phyloP scores from a whole-genome alignment of 2,797 vertebrate species.

The Labroides dimidiatus region DNA sequence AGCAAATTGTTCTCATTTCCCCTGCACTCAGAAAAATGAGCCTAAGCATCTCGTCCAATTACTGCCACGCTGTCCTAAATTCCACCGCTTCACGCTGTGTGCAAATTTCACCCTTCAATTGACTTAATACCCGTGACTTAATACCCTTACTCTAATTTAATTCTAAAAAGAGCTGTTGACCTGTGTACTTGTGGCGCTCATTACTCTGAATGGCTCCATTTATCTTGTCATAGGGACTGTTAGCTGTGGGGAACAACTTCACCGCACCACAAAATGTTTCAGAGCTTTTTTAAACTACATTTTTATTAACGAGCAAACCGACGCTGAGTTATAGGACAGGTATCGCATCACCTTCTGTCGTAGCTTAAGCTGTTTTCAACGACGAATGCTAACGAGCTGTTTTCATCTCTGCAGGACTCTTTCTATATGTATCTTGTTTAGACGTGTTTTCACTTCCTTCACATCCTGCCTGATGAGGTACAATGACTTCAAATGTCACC shows the following conservation, averaged over 20 bases:
- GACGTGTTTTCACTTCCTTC: conserved; percentile 4
- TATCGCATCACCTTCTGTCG: conserved; percentile 1
- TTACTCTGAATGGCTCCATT: conserved; percentile 59
- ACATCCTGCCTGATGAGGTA: conserved; percentile 17
- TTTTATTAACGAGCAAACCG: conserved; percentile 39
- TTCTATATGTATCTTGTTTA: background rate
- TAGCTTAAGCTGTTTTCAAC: background rate
- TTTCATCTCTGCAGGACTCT: background rate
- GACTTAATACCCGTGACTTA: conserved; percentile 63
- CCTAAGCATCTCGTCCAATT: conserved; percentile 55
- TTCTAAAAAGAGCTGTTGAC: conserved; percentile 66
- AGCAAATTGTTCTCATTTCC: conserved; percentile 36
- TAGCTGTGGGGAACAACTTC: conserved; percentile 32
- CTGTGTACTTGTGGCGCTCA: conserved; percentile 45
- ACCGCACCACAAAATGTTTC: conserved; percentile 37
- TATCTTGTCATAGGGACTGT: conserved; percentile 43
- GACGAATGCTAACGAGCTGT: conserved; percentile 5
- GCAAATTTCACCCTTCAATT: conserved; percentile 66
- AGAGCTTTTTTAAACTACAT: conserved; percentile 35
- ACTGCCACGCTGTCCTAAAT: conserved; percentile 45
- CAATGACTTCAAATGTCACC: conserved; percentile 49
- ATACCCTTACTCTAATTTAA: conserved; percentile 62
- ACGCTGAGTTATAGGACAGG: conserved; percentile 5
- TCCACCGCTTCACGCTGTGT: conserved; percentile 44
- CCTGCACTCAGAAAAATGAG: conserved; percentile 26